These are phyloP conservation scores for Rugalucina vietnamica DNA, from an alignment of 2,888 invertebrate genomes.

Conservation along the genomic window DNA sequence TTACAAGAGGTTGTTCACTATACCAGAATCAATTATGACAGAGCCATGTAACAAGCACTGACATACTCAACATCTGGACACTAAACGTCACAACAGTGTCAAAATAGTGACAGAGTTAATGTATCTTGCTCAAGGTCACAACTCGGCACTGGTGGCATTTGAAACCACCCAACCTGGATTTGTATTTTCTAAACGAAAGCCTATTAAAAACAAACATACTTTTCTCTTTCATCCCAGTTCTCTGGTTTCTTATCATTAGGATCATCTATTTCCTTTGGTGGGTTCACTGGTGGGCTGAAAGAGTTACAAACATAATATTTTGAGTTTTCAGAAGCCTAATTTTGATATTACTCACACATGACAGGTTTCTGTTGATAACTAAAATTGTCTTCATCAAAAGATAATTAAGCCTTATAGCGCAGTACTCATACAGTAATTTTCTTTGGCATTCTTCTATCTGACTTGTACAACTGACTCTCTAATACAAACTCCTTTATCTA, in stretches of 20 bases:
- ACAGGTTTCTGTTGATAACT: too few species aligned
- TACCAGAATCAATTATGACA: constrained; percentile 39
- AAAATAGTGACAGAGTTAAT: constrained; percentile 33
- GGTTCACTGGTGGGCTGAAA: constrained; percentile 93
- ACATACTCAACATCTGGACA: constrained; percentile 40
- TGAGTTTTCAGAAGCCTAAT: too few species aligned
- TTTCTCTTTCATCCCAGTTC: constrained; percentile 98
- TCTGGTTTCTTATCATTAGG: constrained; percentile 92
- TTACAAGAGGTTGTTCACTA: constrained; percentile 16
- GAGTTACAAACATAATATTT: constrained; percentile 16
- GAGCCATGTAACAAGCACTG: constrained; percentile 8
- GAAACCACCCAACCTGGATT: too few species aligned
- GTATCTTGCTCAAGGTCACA: constrained; percentile 42
- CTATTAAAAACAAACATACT: constrained; percentile 84
- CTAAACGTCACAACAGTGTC: constrained; percentile 40
- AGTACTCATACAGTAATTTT: too few species aligned
- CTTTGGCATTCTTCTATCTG: too few species aligned
- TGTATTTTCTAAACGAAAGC: background rate
- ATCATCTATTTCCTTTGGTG: constrained; percentile 96
- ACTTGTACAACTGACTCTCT: too few species aligned
- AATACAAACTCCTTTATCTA: too few species aligned
- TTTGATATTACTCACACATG: too few species aligned
- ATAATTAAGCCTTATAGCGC: too few species aligned
- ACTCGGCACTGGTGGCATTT: background rate
- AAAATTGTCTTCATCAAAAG: too few species aligned